Evolutionary conservation across 2,888 invertebrate species (phyloP), one percentile per base, ranked within the genome.

Genomic region (Spilosoma lubricipeda): DNA sequence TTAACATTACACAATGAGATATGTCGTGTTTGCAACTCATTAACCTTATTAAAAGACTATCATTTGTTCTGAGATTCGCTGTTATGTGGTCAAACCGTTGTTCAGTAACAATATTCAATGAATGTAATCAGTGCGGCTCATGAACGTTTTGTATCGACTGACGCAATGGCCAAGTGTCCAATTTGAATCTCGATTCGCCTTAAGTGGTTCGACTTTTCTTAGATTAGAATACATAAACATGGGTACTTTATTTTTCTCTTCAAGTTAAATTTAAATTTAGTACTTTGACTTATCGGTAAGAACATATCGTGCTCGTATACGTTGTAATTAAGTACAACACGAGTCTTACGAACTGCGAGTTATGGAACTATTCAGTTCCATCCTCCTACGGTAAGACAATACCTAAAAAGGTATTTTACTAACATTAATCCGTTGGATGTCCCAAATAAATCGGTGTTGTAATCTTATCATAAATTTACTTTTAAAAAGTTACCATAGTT

Each of bases 201-300:
- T 91, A 94, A 95, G 93, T 94, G 95, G 93, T 92, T 90, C 88
- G 92, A 93, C 91, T 94, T 93, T 91, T 91, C 91, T 91, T 92
- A 93, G 94, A 93, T 93, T 92, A 93, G 87, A 92, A 89, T 88
- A 87, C 85, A 87, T 88, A 82, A 84, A 82, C 79, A 86, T 86
- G 75, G 75, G 69, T 73, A 76, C 75, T 85, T 82, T 80, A 72
- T 78, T 77, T 79, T 75, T 78, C 76, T 76, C 56, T 45, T 45
- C 71, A 71, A 30, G 77, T 75, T 39, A 66, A 73, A 70, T 75
- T 69, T 65, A 27, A 27, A 45, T 72, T 42, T 8, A 30, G 48
- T 33, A 45, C 42, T 71, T 73, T 68, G 11, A 39, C 67, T 69
- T 27, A 74, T 45, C 67, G 20, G 30, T 48, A 4, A 27, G 30